These are phyloP conservation scores for Caenorhabditis sp. DNA, from an alignment of 2,888 invertebrate genomes.

Conservation along the genomic window DNA sequence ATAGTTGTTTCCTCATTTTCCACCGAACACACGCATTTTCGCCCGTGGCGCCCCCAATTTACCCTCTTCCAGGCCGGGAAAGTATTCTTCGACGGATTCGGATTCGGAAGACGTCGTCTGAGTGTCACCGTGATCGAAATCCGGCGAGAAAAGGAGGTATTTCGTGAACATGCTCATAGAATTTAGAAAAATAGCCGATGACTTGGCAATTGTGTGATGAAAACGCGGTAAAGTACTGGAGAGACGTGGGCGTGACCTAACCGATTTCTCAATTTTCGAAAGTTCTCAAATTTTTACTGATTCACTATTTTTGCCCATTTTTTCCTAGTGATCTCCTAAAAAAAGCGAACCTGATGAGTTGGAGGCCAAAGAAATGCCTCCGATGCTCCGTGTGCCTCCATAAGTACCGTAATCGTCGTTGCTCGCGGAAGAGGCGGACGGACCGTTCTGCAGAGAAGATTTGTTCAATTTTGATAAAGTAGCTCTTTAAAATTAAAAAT, in stretches of 20 bases:
- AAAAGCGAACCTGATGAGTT: constrained; percentile 44
- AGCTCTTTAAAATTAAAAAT: too few species aligned
- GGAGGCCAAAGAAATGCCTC: constrained; percentile 45
- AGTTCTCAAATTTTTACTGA: not conserved
- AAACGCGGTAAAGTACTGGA: too few species aligned
- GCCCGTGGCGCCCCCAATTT: not conserved
- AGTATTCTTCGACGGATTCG: not conserved
- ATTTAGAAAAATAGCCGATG: too few species aligned
- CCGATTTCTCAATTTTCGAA: not conserved
- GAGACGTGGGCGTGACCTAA: too few species aligned
- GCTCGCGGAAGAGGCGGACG: constrained; percentile 15
- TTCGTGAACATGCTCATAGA: constrained; percentile 3
- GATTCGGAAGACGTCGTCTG: not conserved
- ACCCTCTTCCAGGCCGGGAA: constrained; percentile 8
- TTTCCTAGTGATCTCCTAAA: not conserved
- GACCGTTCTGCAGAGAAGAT: constrained; percentile 39
- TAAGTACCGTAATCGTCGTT: constrained; percentile 49
- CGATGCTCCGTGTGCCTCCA: constrained; percentile 45
- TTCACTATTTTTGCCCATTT: too few species aligned
- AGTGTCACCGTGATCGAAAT: not conserved
- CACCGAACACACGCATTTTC: not conserved
- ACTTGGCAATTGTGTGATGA: too few species aligned
- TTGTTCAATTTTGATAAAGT: too few species aligned
- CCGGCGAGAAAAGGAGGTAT: not conserved
- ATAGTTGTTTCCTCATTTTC: not conserved